These are phyloP conservation scores for Perognathus longimembris DNA, from an alignment of 2,113 vertebrate species.

Conservation along the genomic window DNA sequence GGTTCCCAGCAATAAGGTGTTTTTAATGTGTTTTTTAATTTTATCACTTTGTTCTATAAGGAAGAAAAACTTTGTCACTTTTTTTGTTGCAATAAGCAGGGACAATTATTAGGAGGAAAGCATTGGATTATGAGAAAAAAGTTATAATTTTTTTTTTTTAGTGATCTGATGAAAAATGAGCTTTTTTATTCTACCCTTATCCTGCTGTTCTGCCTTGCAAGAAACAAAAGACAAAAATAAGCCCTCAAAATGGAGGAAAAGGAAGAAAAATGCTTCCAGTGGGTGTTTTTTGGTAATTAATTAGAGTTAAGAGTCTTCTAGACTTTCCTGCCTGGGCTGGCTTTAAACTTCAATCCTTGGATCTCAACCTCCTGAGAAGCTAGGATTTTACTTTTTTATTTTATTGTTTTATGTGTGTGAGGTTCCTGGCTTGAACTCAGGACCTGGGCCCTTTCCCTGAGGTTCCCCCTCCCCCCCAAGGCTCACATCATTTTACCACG, in stretches of 20 bases:
- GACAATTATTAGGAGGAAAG: not conserved
- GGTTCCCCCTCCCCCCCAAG: too few species aligned
- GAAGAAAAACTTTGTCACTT: not conserved
- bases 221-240: not conserved
- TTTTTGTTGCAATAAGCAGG: not conserved
- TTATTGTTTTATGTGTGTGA: too few species aligned
- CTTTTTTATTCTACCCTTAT: not conserved
- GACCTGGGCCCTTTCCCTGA: too few species aligned
- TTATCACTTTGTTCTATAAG: not conserved
- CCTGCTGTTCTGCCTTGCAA: not conserved
- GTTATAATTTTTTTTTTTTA: not conserved
- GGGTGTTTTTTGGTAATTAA: conserved; percentile 52
- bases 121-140: not conserved
- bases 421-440: not conserved
- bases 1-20: too few species aligned
- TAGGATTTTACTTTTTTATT: too few species aligned
- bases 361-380: too few species aligned
- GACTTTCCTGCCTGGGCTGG: too few species aligned
- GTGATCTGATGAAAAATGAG: not conserved
- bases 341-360: too few species aligned
- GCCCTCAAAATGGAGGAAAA: not conserved
- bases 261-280: not conserved
- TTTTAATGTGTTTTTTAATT: not conserved
- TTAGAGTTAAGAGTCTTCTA: too few species aligned
- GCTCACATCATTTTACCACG: too few species aligned